These are phyloP conservation scores for Mythimna albipuncta DNA, from an alignment of 2,888 invertebrate genomes.

Conservation along the genomic window DNA sequence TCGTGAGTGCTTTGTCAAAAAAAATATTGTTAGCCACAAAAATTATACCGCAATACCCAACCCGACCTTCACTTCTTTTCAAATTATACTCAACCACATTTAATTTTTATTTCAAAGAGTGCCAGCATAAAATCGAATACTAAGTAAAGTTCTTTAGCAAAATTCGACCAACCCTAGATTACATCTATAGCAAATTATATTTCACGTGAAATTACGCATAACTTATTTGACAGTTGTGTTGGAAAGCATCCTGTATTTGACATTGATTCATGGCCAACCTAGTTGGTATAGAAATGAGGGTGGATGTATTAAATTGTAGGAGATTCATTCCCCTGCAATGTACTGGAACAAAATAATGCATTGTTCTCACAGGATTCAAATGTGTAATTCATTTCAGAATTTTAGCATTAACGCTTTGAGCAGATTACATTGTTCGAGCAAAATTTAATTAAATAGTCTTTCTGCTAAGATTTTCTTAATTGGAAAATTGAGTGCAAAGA, in stretches of 20 bases:
- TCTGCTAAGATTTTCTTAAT: slow-evolving; percentile 18
- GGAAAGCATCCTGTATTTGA: slow-evolving; percentile 63
- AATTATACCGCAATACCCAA: neutral
- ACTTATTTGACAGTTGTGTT: slow-evolving; percentile 65
- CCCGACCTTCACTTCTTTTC: neutral
- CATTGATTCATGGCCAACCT: slow-evolving; percentile 63
- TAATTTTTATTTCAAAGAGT: slow-evolving; percentile 9
- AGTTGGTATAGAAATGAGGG: slow-evolving; percentile 49
- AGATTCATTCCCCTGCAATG: slow-evolving; percentile 68
- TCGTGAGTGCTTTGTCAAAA: neutral
- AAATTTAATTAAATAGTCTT: slow-evolving; percentile 42
- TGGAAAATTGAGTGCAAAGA: slow-evolving; percentile 26
- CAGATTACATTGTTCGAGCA: slow-evolving; percentile 18
- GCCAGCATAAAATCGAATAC: slow-evolving; percentile 10
- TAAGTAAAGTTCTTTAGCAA: slow-evolving; percentile 14
- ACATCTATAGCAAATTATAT: slow-evolving; percentile 54
- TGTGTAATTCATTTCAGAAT: slow-evolving; percentile 58
- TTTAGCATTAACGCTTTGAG: slow-evolving; percentile 43
- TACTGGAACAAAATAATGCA: slow-evolving; percentile 68
- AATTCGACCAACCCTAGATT: slow-evolving; percentile 50
- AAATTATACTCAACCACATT: slow-evolving; percentile 7
- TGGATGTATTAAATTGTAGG: slow-evolving; percentile 62
- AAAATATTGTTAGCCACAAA: neutral
- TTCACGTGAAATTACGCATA: slow-evolving; percentile 65
- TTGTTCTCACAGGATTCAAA: slow-evolving; percentile 62